These are phyloP conservation scores for Stichopus chloronotus DNA, from an alignment of 35 echinoderm and acorn worm genomes.

Conservation along the genomic window DNA sequence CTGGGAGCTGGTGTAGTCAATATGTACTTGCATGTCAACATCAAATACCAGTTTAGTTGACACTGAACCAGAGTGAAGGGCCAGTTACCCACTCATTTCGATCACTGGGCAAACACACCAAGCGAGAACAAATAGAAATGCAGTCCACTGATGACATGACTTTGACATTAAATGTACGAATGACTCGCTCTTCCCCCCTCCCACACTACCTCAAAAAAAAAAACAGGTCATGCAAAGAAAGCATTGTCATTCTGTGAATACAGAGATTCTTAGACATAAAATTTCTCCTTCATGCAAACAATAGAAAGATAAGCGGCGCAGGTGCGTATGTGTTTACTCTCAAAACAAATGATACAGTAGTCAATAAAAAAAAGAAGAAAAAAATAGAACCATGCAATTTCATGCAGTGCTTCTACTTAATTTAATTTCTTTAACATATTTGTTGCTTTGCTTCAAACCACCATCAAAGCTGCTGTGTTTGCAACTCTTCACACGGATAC, in stretches of 20 bases:
- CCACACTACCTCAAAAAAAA: neutral
- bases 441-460: too few species aligned
- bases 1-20: too few species aligned
- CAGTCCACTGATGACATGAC: too few species aligned
- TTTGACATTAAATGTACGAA: too few species aligned
- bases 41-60: neutral
- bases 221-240: conserved; percentile 1
- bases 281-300: neutral
- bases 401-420: neutral
- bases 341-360: neutral
- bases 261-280: neutral
- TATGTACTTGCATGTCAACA: neutral
- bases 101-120: too few species aligned
- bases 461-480: too few species aligned
- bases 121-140: too few species aligned
- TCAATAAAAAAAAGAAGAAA: neutral
- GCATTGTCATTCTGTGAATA: neutral
- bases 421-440: too few species aligned
- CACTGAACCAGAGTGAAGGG: neutral
- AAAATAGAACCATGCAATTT: neutral
- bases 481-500: too few species aligned
- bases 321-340: conserved; percentile 3
- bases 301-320: neutral
- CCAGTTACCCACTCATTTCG: neutral
- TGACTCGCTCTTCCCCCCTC: too few species aligned